phyloP scores from a whole-genome alignment of 2,888 invertebrate species.

The Bursaphelenchus okinawaensis region DNA sequence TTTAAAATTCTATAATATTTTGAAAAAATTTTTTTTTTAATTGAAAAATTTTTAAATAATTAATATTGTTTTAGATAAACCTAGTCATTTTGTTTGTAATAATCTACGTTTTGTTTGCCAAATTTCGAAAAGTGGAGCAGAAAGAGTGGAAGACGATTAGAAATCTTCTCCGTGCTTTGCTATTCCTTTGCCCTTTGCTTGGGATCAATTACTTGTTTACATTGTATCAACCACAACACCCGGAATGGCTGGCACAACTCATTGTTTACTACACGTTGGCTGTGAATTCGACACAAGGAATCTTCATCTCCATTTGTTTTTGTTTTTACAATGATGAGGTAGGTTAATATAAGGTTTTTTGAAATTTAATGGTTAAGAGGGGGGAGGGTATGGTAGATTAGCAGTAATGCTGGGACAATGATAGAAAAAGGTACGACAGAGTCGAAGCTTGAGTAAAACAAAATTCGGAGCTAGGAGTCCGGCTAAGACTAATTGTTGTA shows the following conservation, averaged over 20 bases:
- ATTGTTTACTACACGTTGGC: conserved; percentile 23
- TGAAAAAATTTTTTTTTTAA: neutral
- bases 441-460: no score
- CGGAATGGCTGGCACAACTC: conserved; percentile 23
- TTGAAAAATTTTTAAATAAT: neutral
- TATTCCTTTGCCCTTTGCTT: conserved; percentile 29
- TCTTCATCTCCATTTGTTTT: conserved; percentile 26
- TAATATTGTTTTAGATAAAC: conserved; percentile 25
- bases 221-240: conserved; percentile 20
- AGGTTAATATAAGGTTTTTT: conserved; percentile 2
- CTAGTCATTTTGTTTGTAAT: conserved; percentile 24
- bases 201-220: conserved; percentile 28
- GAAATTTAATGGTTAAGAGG: neutral
- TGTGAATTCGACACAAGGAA: conserved; percentile 27
- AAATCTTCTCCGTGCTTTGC: conserved; percentile 22
- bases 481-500: no score
- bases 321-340: conserved; percentile 27
- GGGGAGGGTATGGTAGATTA: no score
- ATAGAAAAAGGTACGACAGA: no score
- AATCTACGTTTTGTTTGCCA: conserved; percentile 28
- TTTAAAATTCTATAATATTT: neutral
- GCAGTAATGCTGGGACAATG: no score
- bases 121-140: conserved; percentile 11
- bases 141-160: conserved; percentile 17
- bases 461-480: no score